phyloP scores from a whole-genome alignment of 2,888 invertebrate genomes.

The Sarcophaga caerulescens region DNA sequence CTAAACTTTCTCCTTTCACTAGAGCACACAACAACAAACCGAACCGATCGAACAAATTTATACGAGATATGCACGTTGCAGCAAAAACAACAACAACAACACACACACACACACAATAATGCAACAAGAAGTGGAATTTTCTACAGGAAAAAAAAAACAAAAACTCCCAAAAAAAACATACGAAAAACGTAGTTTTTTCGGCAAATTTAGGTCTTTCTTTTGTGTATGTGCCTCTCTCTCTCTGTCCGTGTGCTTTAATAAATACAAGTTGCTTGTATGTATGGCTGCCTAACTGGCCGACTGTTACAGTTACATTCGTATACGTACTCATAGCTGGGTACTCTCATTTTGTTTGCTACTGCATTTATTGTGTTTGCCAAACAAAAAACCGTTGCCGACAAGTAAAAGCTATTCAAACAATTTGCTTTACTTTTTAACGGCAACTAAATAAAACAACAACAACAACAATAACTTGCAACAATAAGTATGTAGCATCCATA shows the following conservation, averaged over 20 bases:
- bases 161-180: constrained; percentile 2
- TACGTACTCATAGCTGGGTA: not conserved
- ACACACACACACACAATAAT: not conserved
- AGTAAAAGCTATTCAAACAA: constrained; percentile 19
- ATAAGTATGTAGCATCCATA: constrained; percentile 36
- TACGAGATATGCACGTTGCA: constrained; percentile 11
- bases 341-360: constrained; percentile 51
- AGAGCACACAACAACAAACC: constrained; percentile 24
- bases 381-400: not conserved
- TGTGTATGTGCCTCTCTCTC: not conserved
- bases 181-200: constrained; percentile 41
- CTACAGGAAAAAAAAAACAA: not conserved
- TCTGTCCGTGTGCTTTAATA: not conserved
- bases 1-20: constrained; percentile 65
- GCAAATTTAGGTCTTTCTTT: constrained; percentile 46
- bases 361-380: constrained; percentile 51
- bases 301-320: not conserved
- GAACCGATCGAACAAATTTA: not conserved
- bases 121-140: not conserved
- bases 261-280: not conserved
- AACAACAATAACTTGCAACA: constrained; percentile 34
- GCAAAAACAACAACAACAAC: not conserved
- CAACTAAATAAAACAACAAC: not conserved
- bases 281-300: not conserved
- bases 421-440: constrained; percentile 51